A percentile compares a stretch with the other conserved stretches of the same genome.
Evolutionary conservation across 2,113 vertebrate genomes (phyloP).

Genomic region (Lota lota): DNA sequence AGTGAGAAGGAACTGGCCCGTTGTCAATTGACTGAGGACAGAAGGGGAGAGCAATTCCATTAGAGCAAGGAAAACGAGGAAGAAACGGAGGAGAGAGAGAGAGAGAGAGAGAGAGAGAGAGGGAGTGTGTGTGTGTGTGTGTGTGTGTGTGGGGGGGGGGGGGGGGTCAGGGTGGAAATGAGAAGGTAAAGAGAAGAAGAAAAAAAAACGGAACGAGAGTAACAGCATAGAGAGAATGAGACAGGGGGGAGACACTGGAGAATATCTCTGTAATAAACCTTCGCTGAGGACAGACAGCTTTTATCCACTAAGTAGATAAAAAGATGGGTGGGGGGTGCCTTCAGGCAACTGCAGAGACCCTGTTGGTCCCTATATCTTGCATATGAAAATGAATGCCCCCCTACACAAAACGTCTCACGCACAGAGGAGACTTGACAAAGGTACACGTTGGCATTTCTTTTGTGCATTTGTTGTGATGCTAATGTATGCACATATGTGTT

Average conservation of each 20-base stretch:
- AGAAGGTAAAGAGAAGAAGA: neutral
- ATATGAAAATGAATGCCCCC: slow-evolving; percentile 16
- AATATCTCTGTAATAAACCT: slow-evolving; percentile 51
- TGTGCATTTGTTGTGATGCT: too few species aligned
- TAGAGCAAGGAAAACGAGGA: slow-evolving; percentile 19
- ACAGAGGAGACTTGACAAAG: neutral
- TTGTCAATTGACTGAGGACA: slow-evolving; percentile 49
- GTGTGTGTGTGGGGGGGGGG: neutral
- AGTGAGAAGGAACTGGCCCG: slow-evolving; percentile 54
- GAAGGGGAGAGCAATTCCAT: slow-evolving; percentile 42
- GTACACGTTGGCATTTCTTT: too few species aligned
- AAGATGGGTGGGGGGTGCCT: slow-evolving; percentile 32
- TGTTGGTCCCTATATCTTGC: slow-evolving; percentile 22
- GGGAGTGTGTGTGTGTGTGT: neutral
- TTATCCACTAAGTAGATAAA: slow-evolving; percentile 31
- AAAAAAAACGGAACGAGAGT: neutral
- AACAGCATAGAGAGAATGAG: neutral
- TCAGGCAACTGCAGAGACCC: slow-evolving; percentile 32
- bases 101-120: slow-evolving; percentile 3
- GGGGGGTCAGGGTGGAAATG: neutral
- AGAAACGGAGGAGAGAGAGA: neutral
- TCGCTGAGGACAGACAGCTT: slow-evolving; percentile 55
- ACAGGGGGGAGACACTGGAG: neutral
- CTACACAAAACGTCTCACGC: neutral
- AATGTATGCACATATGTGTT: too few species aligned